Percentiles rank a stretch among this genome's conserved stretches.
phyloP scores from a whole-genome alignment of 2,888 invertebrate species.

The Plebejus melissa region DNA sequence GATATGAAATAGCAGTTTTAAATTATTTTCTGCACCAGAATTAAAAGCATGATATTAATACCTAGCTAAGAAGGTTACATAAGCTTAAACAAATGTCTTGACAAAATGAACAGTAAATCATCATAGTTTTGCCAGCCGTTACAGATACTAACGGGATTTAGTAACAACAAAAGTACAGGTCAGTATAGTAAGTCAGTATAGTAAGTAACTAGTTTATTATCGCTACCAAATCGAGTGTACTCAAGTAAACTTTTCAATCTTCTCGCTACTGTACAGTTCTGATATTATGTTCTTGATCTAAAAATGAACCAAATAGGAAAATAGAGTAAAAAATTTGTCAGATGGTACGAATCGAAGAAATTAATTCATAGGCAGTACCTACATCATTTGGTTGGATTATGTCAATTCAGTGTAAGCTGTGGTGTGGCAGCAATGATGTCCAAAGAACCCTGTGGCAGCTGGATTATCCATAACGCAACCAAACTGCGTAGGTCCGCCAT shows the following conservation, averaged over 20 bases:
- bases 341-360: not conserved
- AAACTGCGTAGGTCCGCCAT: no score
- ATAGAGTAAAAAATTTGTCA: not conserved
- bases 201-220: not conserved
- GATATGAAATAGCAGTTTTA: not conserved
- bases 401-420: no score
- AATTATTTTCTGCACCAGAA: not conserved
- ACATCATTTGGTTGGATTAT: no score
- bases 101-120: not conserved
- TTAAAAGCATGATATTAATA: slow-evolving; percentile 1
- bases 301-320: not conserved
- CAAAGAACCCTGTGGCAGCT: no score
- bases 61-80: not conserved
- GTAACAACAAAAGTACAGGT: not conserved
- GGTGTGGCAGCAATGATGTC: no score
- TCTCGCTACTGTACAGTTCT: not conserved
- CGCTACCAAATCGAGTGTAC: not conserved
- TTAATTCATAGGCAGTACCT: no score
- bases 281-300: not conserved
- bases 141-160: not conserved
- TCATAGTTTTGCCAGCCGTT: not conserved
- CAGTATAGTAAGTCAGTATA: not conserved
- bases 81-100: not conserved
- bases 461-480: no score
- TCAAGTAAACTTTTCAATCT: not conserved